Percentiles rank a stretch among this genome's conserved stretches.
Evolutionary conservation across 2,888 invertebrate species (phyloP).

Genomic region (Euproctis similis): DNA sequence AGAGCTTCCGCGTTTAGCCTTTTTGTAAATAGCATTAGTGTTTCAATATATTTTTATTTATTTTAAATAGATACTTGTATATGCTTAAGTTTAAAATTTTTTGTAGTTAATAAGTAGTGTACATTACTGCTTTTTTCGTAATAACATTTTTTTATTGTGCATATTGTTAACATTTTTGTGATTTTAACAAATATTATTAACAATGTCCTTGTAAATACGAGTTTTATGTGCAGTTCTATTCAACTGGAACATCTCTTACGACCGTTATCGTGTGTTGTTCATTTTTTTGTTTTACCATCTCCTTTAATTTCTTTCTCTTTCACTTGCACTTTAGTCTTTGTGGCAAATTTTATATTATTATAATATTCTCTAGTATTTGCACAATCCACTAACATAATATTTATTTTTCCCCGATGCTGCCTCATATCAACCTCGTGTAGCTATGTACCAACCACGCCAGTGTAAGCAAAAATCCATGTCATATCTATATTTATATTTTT

Average conservation of each 20-base stretch:
- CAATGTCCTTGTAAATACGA: constrained; percentile 3
- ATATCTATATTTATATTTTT: constrained; percentile 13
- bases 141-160: constrained; percentile 10
- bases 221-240: constrained; percentile 23
- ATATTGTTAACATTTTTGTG: constrained; percentile 12
- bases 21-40: constrained; percentile 32
- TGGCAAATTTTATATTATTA: too few species aligned
- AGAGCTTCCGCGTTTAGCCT: constrained; percentile 45
- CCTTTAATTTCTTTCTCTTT: too few species aligned
- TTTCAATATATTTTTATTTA: constrained; percentile 7
- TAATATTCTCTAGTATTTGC: too few species aligned
- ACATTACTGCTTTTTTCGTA: constrained; percentile 23
- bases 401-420: constrained; percentile 66
- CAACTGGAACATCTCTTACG: constrained; percentile 70
- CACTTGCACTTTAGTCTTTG: too few species aligned
- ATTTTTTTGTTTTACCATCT: constrained; percentile 15
- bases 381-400: constrained; percentile 47
- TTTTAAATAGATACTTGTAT: constrained; percentile 13
- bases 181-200: constrained; percentile 7
- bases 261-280: constrained; percentile 27
- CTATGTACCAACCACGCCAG: constrained; percentile 78
- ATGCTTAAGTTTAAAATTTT: constrained; percentile 23
- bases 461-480: constrained; percentile 69
- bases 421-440: constrained; percentile 60
- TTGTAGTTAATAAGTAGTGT: constrained; percentile 27